phyloP scores from a whole-genome alignment of 1,140 invertebrate genomes.

The Temnothorax longispinosus region DNA sequence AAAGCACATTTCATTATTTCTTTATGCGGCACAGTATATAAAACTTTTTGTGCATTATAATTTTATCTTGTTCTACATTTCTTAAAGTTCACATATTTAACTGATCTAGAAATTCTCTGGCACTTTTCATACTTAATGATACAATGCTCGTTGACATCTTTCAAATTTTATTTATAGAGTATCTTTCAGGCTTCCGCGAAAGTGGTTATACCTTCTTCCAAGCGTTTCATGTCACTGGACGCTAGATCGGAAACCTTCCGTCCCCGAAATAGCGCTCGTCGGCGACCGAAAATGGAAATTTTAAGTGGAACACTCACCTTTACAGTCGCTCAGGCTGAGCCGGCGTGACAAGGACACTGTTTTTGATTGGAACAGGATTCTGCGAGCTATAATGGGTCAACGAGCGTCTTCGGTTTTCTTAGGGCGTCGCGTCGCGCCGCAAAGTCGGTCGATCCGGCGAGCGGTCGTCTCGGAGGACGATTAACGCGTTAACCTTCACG shows the following conservation, averaged over 20 bases:
- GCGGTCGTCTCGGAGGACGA: constrained; percentile 42
- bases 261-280: neutral
- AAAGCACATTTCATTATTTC: neutral
- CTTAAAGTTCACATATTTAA: neutral
- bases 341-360: constrained; percentile 50
- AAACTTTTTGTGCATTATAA: neutral
- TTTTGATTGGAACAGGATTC: constrained; percentile 55
- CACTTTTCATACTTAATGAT: constrained; percentile 7
- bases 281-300: constrained; percentile 42
- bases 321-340: constrained; percentile 32
- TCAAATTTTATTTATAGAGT: neutral
- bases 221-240: neutral
- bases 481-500: constrained; percentile 51
- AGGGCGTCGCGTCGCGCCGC: constrained; percentile 48
- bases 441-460: constrained; percentile 33
- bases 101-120: neutral
- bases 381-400: constrained; percentile 37
- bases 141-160: neutral
- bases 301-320: constrained; percentile 38
- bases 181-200: neutral
- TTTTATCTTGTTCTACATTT: neutral
- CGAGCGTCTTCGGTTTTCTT: constrained; percentile 40
- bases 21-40: neutral
- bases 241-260: constrained; percentile 14
- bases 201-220: neutral